Evolutionary conservation across 2,888 invertebrate genomes (phyloP).

Genomic region (Macrosoma leucophasiata): DNA sequence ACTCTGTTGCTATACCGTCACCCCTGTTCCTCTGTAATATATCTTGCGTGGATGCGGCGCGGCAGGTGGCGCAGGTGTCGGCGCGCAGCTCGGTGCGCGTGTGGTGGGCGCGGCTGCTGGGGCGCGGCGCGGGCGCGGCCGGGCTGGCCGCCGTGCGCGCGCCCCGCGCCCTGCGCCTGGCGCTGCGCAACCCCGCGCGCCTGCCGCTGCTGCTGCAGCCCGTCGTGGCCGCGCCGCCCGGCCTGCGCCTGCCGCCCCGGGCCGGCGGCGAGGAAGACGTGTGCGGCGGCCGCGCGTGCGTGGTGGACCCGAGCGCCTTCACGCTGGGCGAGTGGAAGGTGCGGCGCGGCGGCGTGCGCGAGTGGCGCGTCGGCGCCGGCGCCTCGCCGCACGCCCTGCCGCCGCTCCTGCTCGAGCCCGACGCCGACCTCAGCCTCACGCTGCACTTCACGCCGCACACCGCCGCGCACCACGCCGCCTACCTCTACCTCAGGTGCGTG

Average conservation of each 20-base stretch:
- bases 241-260: conserved; percentile 12
- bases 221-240: conserved; percentile 76
- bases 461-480: conserved; percentile 57
- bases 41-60: conserved; percentile 5
- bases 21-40: too few relatives aligned
- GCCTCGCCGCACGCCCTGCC: conserved; percentile 21
- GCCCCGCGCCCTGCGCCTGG: conserved; percentile 22
- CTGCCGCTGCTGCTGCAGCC: conserved; percentile 83
- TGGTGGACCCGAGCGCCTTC: conserved; percentile 34
- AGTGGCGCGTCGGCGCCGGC: conserved; percentile 25
- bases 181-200: conserved; percentile 76
- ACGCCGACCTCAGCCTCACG: conserved; percentile 53
- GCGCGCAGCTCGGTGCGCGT: conserved; percentile 29
- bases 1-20: too few relatives aligned
- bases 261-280: conserved; percentile 23
- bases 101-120: conserved; percentile 35
- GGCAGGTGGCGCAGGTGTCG: conserved; percentile 32
- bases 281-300: conserved; percentile 24
- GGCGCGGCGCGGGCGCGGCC: conserved; percentile 30
- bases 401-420: conserved; percentile 65
- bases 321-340: conserved; percentile 39
- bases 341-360: conserved; percentile 22
- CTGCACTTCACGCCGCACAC: conserved; percentile 62
- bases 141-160: conserved; percentile 25
- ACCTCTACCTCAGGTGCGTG: conserved; percentile 63